These are phyloP conservation scores for Willisornis vidua DNA, from an alignment of 2,113 vertebrate genomes.

Conservation along the genomic window DNA sequence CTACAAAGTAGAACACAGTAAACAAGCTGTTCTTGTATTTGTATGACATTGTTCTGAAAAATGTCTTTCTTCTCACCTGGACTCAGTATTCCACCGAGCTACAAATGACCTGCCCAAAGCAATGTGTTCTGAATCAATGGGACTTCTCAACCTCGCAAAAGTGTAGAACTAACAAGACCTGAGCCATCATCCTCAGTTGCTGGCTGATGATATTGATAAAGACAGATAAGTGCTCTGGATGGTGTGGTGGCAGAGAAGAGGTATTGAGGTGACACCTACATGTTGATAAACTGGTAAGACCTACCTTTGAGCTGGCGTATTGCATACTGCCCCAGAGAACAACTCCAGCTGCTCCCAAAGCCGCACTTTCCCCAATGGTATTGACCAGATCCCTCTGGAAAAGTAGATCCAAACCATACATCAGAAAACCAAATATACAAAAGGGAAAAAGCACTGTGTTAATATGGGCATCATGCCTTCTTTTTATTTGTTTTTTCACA, in stretches of 20 bases:
- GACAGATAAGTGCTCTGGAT: neutral
- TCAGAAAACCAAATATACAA: neutral
- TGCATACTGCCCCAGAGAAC: slow-evolving; percentile 86
- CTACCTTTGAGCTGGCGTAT: slow-evolving; percentile 72
- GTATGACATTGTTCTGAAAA: neutral
- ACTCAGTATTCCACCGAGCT: neutral
- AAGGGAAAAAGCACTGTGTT: neutral
- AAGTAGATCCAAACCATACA: neutral
- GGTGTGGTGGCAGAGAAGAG: neutral
- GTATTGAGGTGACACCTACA: neutral
- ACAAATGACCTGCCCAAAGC: neutral
- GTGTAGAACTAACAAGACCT: neutral
- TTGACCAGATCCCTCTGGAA: slow-evolving; percentile 86
- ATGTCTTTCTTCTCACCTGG: neutral
- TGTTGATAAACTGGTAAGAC: neutral
- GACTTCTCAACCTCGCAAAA: neutral
- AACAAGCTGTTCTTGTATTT: neutral
- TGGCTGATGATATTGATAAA: neutral
- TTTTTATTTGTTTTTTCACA: neutral
- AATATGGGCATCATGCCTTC: neutral
- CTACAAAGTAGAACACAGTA: neutral
- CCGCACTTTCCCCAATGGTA: slow-evolving; percentile 89
- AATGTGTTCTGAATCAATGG: neutral
- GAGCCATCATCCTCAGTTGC: accelerated
- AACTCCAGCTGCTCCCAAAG: slow-evolving; percentile 88